Percentiles rank a stretch among this genome's conserved stretches.
These are phyloP conservation scores for Brachystomella parvula DNA, from an alignment of 1,140 invertebrate species.

Conservation along the genomic window DNA sequence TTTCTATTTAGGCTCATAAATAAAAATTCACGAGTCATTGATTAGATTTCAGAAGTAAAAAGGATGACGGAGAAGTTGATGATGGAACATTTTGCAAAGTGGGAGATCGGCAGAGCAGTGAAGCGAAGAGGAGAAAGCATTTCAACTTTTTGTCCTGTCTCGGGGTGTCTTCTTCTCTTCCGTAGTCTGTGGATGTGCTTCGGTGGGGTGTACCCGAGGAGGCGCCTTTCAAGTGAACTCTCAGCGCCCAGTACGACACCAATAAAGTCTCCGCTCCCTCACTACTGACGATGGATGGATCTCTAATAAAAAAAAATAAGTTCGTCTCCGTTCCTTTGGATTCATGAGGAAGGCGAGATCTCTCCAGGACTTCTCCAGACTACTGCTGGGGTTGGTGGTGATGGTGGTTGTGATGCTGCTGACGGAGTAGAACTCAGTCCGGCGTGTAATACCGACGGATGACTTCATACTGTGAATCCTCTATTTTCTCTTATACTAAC, in stretches of 20 bases:
- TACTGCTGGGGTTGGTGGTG: not conserved
- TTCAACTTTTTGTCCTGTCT: not conserved
- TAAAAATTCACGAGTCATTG: slow-evolving; percentile 10
- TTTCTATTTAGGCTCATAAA: slow-evolving; percentile 1
- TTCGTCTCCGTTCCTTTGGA: not conserved
- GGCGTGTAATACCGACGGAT: slow-evolving; percentile 37
- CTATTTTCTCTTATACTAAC: not conserved
- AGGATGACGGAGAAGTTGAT: not conserved
- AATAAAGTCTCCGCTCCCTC: slow-evolving; percentile 32
- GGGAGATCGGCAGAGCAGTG: not conserved
- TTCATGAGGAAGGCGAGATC: not conserved
- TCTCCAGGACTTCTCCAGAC: not conserved
- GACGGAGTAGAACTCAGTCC: slow-evolving; percentile 39
- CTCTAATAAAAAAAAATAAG: slow-evolving; percentile 16
- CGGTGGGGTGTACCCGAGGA: not conserved
- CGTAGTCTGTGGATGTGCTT: not conserved
- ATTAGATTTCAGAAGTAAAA: slow-evolving; percentile 4
- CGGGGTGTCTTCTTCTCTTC: not conserved
- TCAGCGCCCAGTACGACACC: slow-evolving; percentile 38
- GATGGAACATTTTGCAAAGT: slow-evolving; percentile 11
- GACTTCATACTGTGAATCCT: slow-evolving; percentile 30
- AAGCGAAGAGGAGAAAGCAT: not conserved
- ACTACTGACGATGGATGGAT: not conserved
- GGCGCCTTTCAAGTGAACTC: slow-evolving; percentile 37
- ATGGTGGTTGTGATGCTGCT: slow-evolving; percentile 17